These are phyloP conservation scores for Lacerta agilis DNA, from an alignment of 2,797 vertebrate genomes.

Conservation along the genomic window DNA sequence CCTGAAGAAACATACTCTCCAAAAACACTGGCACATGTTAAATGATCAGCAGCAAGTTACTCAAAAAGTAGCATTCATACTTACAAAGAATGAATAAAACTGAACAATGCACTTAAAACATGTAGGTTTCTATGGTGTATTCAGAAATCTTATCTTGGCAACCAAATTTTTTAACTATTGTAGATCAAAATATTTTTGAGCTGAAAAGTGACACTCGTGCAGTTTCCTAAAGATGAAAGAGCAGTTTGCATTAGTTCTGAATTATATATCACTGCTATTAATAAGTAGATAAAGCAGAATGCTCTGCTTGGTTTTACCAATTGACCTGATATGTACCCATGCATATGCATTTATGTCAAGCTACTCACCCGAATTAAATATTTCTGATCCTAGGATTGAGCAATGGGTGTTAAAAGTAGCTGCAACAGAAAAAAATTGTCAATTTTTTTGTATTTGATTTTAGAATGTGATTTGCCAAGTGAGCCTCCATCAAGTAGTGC, in stretches of 20 bases:
- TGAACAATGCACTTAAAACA: background rate
- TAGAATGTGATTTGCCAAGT: background rate
- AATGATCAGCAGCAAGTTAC: background rate
- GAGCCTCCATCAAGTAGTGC: background rate
- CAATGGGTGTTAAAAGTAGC: background rate
- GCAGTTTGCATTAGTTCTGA: background rate
- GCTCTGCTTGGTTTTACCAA: background rate
- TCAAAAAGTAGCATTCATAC: background rate
- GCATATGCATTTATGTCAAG: background rate
- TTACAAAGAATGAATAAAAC: constrained; percentile 1
- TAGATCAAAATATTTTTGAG: too few species aligned
- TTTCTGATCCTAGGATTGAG: background rate
- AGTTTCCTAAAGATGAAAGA: background rate
- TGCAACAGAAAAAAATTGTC: background rate
- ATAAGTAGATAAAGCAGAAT: background rate
- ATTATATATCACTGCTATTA: background rate
- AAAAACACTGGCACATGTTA: background rate
- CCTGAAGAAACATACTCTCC: background rate
- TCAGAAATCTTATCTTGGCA: background rate
- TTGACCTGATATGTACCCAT: background rate
- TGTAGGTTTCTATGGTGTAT: background rate
- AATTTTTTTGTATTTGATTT: background rate
- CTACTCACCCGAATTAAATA: constrained; percentile 12
- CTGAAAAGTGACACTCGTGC: background rate
- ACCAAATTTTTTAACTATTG: background rate